Evolutionary conservation across 2,797 vertebrate species (phyloP).

Genomic region (Brachyrhaphis roseni): DNA sequence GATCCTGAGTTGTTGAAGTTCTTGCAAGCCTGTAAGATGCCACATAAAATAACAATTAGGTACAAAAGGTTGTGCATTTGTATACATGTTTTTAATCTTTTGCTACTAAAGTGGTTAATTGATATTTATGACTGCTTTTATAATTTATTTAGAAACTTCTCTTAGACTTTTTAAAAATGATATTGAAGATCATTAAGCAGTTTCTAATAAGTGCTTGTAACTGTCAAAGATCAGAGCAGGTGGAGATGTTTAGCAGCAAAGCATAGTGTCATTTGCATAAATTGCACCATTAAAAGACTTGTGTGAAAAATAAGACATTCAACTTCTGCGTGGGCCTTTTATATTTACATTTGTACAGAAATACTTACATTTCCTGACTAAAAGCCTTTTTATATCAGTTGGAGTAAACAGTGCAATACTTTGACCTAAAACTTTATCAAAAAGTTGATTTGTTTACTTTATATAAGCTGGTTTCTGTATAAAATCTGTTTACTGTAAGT

Average conservation of each 20-base stretch:
- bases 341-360: not conserved
- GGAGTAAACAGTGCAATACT: not conserved
- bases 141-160: not conserved
- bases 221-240: not conserved
- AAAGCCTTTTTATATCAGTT: no score
- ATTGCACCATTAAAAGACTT: not conserved
- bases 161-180: not conserved
- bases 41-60: not conserved
- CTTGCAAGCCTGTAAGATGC: constrained; percentile 85
- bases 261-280: not conserved
- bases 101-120: not conserved
- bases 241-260: not conserved
- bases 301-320: not conserved
- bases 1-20: constrained; percentile 94
- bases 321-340: not conserved
- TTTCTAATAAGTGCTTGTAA: not conserved
- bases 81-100: no score
- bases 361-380: not conserved
- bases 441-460: not conserved
- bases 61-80: not conserved
- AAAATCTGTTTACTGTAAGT: not conserved
- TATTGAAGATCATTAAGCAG: not conserved
- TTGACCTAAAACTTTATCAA: not conserved
- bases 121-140: not conserved
- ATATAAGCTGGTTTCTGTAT: not conserved